A percentile compares a stretch with the other conserved stretches of the same genome.
Conservation (phyloP, 64 coral and sea anemone genomes). For the Montipora sp. region DNA sequence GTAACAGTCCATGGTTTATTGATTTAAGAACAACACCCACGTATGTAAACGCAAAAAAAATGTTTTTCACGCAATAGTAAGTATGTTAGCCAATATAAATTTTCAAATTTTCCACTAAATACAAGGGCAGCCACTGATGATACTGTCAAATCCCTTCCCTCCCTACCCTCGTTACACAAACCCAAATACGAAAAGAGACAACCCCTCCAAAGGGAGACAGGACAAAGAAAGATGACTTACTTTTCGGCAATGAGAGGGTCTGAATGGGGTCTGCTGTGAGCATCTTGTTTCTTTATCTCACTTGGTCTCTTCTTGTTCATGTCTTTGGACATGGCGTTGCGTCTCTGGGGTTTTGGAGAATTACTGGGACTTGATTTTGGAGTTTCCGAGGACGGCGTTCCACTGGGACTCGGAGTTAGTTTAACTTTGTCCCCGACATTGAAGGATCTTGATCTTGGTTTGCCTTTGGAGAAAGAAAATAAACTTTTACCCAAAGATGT, state of each 20-base stretch:
- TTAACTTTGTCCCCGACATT: constrained; percentile 20
- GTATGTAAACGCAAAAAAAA: too few relatives aligned
- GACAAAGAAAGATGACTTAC: background rate
- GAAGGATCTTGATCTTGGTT: constrained; percentile 20
- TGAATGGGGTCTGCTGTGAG: constrained; percentile 41
- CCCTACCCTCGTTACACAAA: too few relatives aligned
- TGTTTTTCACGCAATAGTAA: too few relatives aligned
- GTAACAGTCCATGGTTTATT: too few relatives aligned
- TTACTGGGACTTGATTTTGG: constrained; percentile 13
- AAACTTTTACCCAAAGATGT: background rate
- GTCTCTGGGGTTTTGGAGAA: constrained; percentile 18
- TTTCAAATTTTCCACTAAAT: too few relatives aligned
- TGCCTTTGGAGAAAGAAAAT: constrained; percentile 1
- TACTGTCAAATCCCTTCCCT: too few relatives aligned
- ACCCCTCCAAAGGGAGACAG: too few relatives aligned
- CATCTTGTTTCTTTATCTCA: constrained; percentile 1
- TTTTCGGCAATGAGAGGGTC: constrained; percentile 25
- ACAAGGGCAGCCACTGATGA: too few relatives aligned
- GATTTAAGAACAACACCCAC: too few relatives aligned
- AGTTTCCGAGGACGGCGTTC: background rate
- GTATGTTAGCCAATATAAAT: too few relatives aligned
- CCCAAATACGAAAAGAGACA: too few relatives aligned
- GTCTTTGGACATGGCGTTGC: constrained; percentile 24
- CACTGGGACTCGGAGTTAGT: background rate
- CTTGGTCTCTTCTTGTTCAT: background rate